Conservation (phyloP, 2,888 invertebrate genomes). For the Venusia cambrica region DNA sequence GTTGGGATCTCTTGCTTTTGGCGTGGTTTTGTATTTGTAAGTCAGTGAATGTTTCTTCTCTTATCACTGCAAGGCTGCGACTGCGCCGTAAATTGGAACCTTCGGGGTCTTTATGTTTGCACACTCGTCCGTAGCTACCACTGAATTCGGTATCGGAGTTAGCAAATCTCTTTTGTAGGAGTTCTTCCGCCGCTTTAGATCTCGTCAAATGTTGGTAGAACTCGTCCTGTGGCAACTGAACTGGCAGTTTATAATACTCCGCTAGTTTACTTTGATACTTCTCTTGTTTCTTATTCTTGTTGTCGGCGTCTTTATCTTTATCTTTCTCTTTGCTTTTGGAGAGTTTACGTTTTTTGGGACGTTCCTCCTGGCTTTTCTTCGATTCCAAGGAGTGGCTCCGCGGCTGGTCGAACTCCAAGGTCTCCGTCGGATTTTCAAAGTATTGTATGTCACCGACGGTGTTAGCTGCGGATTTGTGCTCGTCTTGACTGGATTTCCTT, state of each 20-base stretch:
- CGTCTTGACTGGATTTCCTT: conserved; percentile 77
- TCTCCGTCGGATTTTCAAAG: conserved; percentile 76
- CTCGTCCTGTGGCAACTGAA: conserved; percentile 73
- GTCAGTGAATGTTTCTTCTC: conserved; percentile 88
- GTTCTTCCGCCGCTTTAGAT: conserved; percentile 72
- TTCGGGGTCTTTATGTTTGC: conserved; percentile 73
- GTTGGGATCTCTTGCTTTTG: conserved; percentile 85
- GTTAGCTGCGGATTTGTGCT: conserved; percentile 71
- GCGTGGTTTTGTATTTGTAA: conserved; percentile 84
- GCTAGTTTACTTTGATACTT: conserved; percentile 75
- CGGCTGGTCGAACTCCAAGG: conserved; percentile 70
- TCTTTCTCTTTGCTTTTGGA: conserved; percentile 65
- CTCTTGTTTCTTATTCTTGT: conserved; percentile 68
- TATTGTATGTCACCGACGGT: conserved; percentile 75
- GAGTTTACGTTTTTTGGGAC: conserved; percentile 69
- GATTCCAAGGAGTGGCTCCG: conserved; percentile 61
- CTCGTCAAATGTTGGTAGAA: conserved; percentile 73
- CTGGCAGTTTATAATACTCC: conserved; percentile 71
- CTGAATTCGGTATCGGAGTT: conserved; percentile 74
- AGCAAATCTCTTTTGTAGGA: conserved; percentile 66
- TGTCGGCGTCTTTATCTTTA: conserved; percentile 60
- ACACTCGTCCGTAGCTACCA: conserved; percentile 72
- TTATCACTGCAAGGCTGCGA: conserved; percentile 87
- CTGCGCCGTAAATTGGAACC: conserved; percentile 83
- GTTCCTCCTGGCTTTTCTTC: conserved; percentile 66